These are phyloP conservation scores for Xylota segnis DNA, from an alignment of 2,888 invertebrate species.

Conservation along the genomic window DNA sequence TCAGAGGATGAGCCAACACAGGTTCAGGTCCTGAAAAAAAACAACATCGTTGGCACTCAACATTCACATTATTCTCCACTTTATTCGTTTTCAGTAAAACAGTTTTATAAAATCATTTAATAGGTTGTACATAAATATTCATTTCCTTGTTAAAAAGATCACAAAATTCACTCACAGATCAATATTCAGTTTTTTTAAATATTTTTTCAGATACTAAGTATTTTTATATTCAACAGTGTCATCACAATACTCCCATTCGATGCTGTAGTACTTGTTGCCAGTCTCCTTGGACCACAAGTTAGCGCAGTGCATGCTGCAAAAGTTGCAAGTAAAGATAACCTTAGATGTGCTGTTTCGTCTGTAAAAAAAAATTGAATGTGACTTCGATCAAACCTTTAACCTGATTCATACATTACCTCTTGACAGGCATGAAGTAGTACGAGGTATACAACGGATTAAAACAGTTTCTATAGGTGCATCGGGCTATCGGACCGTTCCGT, in stretches of 20 bases:
- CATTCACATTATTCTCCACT: background rate
- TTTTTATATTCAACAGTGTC: background rate
- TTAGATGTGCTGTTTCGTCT: conserved; percentile 83
- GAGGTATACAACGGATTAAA: conserved; percentile 82
- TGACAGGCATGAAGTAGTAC: conserved; percentile 83
- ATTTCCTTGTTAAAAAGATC: conserved; percentile 26
- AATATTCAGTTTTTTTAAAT: background rate
- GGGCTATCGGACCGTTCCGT: conserved; percentile 82
- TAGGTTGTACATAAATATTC: conserved; percentile 7
- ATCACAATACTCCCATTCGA: conserved; percentile 82
- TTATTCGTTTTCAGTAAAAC: background rate
- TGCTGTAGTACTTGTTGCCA: conserved; percentile 81
- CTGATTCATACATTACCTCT: conserved; percentile 79
- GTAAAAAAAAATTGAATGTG: conserved; percentile 15
- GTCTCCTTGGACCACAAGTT: conserved; percentile 81
- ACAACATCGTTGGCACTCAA: background rate
- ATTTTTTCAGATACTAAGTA: too few relatives aligned
- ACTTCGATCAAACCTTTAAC: conserved; percentile 1
- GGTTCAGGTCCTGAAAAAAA: too few relatives aligned
- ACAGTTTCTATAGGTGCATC: conserved; percentile 82
- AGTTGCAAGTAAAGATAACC: conserved; percentile 83
- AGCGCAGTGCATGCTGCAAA: conserved; percentile 82
- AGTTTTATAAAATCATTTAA: conserved; percentile 15
- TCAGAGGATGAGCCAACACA: too few relatives aligned
- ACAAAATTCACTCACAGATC: conserved; percentile 42